These are phyloP conservation scores for Malurus melanocephalus DNA, from an alignment of 2,113 vertebrate genomes.

Conservation along the genomic window DNA sequence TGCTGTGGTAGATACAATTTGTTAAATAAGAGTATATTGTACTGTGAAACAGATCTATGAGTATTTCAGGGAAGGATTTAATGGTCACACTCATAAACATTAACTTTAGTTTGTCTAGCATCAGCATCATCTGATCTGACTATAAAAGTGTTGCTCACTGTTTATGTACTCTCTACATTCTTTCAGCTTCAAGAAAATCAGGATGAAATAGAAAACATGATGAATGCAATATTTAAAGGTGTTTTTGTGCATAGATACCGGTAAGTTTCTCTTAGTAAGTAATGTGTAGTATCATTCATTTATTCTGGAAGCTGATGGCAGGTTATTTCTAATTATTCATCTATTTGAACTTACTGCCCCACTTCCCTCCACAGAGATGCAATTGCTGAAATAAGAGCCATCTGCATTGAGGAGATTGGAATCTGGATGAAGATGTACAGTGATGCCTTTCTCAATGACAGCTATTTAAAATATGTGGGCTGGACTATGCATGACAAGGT, in stretches of 20 bases:
- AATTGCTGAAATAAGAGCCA: slow-evolving; percentile 97
- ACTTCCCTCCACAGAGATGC: slow-evolving; percentile 80
- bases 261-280: slow-evolving; percentile 69
- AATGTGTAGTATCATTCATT: background rate
- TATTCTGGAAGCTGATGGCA: background rate
- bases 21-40: background rate
- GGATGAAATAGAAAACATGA: slow-evolving; percentile 99
- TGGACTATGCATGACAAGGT: slow-evolving; percentile 99
- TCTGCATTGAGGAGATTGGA: slow-evolving; percentile 97
- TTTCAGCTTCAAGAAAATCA: slow-evolving; percentile 98
- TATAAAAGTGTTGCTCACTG: background rate
- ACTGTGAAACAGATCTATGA: background rate
- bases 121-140: background rate
- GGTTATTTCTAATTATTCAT: background rate
- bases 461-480: slow-evolving; percentile 97
- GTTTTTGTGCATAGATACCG: slow-evolving; percentile 98
- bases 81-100: background rate
- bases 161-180: slow-evolving; percentile 23
- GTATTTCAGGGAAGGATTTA: background rate
- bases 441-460: slow-evolving; percentile 98
- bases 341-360: background rate
- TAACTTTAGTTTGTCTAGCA: background rate
- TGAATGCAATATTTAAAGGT: slow-evolving; percentile 99
- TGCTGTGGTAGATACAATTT: background rate
- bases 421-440: slow-evolving; percentile 99